Percentiles rank a stretch among this genome's conserved stretches.
Conservation (phyloP, 1,140 invertebrate genomes). For the Hyles euphorbiae region DNA sequence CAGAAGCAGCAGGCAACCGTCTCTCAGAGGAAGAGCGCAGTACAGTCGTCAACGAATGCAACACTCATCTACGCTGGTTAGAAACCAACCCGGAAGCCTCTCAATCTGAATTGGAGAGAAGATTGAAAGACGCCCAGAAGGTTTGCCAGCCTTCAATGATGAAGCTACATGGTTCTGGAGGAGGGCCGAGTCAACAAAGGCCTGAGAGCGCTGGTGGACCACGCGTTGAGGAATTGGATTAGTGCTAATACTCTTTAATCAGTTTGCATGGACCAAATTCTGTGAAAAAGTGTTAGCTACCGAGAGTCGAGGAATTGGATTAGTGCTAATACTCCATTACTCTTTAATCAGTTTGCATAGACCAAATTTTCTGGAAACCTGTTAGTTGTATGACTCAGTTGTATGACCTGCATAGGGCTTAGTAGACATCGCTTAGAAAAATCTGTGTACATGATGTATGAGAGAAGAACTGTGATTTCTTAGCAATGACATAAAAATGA, state of each 20-base stretch:
- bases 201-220: conserved; percentile 38
- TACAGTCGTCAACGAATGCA: conserved; percentile 77
- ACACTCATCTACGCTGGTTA: conserved; percentile 77
- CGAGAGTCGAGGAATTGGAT: no score
- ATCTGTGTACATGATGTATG: no score
- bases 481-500: no score
- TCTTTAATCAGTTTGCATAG: no score
- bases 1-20: conserved; percentile 80
- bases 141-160: conserved; percentile 85
- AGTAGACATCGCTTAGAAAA: no score
- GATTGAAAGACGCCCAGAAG: conserved; percentile 83
- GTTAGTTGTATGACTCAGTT: no score
- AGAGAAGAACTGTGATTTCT: no score
- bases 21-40: conserved; percentile 78
- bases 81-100: conserved; percentile 81
- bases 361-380: no score
- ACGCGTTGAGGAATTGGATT: conserved; percentile 53
- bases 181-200: conserved; percentile 72
- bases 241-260: background rate
- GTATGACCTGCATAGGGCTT: no score
- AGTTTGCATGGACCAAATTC: no score
- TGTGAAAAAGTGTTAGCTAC: no score
- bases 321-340: no score
- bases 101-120: conserved; percentile 86
- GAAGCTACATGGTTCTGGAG: conserved; percentile 81